Evolutionary conservation across 2,888 invertebrate genomes (phyloP).

Genomic region (Blera fallax): DNA sequence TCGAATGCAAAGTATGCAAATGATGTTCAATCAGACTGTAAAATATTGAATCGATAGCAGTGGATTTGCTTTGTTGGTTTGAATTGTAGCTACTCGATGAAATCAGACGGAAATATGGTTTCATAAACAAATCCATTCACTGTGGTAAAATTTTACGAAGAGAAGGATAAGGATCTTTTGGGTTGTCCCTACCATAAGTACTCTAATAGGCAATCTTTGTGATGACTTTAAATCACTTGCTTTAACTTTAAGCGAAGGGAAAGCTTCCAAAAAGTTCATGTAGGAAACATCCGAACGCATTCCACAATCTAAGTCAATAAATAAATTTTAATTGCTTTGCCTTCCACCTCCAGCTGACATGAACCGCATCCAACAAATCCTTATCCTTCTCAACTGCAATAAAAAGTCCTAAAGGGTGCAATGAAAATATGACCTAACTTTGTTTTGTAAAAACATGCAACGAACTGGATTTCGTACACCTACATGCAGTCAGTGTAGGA

Average conservation of each 20-base stretch:
- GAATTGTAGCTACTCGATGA: not conserved
- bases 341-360: not conserved
- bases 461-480: not conserved
- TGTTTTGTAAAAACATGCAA: not conserved
- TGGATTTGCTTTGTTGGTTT: not conserved
- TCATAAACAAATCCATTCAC: not conserved
- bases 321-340: not conserved
- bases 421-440: constrained; percentile 6
- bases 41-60: not conserved
- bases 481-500: not conserved
- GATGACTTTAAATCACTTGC: no score
- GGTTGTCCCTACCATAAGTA: no score
- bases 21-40: not conserved
- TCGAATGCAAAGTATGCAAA: constrained; percentile 15
- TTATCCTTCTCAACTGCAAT: not conserved
- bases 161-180: not conserved
- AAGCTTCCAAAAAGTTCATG: no score
- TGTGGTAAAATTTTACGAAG: not conserved
- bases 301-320: not conserved
- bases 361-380: not conserved
- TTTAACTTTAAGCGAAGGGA: no score
- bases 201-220: no score
- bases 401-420: not conserved
- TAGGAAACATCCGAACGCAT: no score
- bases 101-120: not conserved